Conservation (phyloP, 2,888 invertebrate genomes). For the Phortica magna region DNA sequence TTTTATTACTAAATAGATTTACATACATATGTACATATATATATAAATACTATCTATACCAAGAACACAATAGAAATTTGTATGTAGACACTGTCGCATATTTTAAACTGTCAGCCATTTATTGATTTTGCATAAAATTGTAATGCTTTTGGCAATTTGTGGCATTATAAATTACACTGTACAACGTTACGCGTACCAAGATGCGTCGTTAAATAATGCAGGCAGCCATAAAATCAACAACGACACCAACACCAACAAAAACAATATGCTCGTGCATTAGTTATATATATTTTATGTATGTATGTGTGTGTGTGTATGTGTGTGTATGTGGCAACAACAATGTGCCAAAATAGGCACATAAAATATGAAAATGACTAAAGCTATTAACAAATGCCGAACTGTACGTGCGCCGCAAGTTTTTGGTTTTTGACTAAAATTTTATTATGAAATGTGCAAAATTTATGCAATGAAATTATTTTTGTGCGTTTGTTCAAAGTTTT, state of each 20-base stretch:
- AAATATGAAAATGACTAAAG: conserved; percentile 29
- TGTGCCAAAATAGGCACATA: conserved; percentile 17
- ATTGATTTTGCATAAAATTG: conserved; percentile 29
- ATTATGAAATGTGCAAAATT: background rate
- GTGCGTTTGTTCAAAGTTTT: no score
- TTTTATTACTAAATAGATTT: no score
- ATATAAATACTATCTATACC: no score
- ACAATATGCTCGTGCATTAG: background rate
- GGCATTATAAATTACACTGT: conserved; percentile 24
- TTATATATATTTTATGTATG: background rate
- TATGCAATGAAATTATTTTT: background rate
- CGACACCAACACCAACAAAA: background rate
- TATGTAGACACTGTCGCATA: background rate
- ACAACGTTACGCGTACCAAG: background rate
- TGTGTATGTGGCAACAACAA: background rate
- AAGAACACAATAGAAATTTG: background rate
- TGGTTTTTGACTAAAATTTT: background rate
- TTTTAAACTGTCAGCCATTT: conserved; percentile 16
- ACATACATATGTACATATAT: no score
- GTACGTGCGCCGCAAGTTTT: background rate
- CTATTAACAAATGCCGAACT: conserved; percentile 18
- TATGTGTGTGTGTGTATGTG: background rate
- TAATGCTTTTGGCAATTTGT: conserved; percentile 27
- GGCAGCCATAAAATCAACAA: background rate
- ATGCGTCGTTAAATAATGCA: background rate